Percentiles rank a stretch among this genome's conserved stretches.
phyloP scores from a whole-genome alignment of 2,797 vertebrate genomes.

The Anabacerthia variegaticeps region DNA sequence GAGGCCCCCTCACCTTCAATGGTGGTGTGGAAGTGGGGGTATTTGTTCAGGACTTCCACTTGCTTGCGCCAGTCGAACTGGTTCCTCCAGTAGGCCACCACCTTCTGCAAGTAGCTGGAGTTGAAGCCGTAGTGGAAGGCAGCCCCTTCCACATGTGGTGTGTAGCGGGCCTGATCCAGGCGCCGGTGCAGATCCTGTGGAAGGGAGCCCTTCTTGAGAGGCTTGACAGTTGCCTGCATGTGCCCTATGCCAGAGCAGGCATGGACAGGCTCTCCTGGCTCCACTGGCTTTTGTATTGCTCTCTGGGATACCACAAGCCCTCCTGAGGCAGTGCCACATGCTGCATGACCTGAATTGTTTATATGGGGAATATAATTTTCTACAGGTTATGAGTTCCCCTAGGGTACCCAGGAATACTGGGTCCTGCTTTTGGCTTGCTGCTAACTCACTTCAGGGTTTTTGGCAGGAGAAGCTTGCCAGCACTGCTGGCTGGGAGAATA shows the following conservation, averaged over 20 bases:
- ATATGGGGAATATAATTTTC: background rate
- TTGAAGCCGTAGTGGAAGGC: constrained; percentile 89
- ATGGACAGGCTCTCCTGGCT: background rate
- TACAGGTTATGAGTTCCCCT: background rate
- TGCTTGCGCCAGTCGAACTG: constrained; percentile 88
- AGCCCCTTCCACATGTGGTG: constrained; percentile 76
- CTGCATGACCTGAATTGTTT: background rate
- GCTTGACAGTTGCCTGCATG: background rate
- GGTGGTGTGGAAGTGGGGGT: constrained; percentile 88
- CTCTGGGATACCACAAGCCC: background rate
- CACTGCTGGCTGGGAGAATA: background rate
- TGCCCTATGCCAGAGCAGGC: too few species aligned
- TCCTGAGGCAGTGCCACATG: background rate
- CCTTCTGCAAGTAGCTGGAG: constrained; percentile 79
- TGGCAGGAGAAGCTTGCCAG: background rate
- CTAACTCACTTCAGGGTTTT: background rate
- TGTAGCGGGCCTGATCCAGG: constrained; percentile 81
- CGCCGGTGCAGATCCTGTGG: constrained; percentile 83
- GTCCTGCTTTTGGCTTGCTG: background rate
- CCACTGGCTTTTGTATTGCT: background rate
- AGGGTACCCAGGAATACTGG: background rate
- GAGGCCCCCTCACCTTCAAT: constrained; percentile 83
- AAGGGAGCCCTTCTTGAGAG: background rate
- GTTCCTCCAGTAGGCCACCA: constrained; percentile 87
- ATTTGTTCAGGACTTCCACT: constrained; percentile 84